Evolutionary conservation across 2,888 invertebrate genomes (phyloP).

Genomic region (Caprella mutica): DNA sequence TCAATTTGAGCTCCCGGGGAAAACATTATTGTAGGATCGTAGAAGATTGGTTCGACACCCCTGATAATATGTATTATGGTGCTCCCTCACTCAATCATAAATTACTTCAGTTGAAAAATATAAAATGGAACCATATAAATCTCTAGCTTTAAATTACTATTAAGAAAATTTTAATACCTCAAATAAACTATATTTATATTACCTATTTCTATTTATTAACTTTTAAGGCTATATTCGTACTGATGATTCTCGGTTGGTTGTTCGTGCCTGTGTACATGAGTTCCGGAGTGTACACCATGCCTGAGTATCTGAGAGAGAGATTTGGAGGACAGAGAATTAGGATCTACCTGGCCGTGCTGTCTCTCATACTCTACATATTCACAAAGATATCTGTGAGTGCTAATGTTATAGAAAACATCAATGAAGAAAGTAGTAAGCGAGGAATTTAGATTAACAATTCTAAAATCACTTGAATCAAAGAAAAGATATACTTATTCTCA

Average conservation of each 20-base stretch:
- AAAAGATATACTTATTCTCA: no score
- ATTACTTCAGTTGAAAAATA: no score
- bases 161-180: not conserved
- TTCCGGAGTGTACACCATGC: slow-evolving; percentile 45
- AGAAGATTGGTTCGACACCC: no score
- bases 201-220: slow-evolving; percentile 6
- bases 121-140: no score
- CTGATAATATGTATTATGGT: no score
- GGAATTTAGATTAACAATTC: no score
- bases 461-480: no score
- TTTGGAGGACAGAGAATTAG: slow-evolving; percentile 48
- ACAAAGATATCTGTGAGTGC: slow-evolving; percentile 48
- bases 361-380: slow-evolving; percentile 46
- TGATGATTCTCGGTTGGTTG: slow-evolving; percentile 46
- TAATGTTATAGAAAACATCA: no score
- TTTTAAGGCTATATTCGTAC: slow-evolving; percentile 44
- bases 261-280: slow-evolving; percentile 48
- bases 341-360: slow-evolving; percentile 46
- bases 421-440: no score
- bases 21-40: no score
- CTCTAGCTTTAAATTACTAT: not conserved
- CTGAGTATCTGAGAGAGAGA: slow-evolving; percentile 46
- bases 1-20: no score
- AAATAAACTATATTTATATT: not conserved
- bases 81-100: no score